Conservation (phyloP, 2,113 vertebrate genomes). For the Apaloderma vittatum region DNA sequence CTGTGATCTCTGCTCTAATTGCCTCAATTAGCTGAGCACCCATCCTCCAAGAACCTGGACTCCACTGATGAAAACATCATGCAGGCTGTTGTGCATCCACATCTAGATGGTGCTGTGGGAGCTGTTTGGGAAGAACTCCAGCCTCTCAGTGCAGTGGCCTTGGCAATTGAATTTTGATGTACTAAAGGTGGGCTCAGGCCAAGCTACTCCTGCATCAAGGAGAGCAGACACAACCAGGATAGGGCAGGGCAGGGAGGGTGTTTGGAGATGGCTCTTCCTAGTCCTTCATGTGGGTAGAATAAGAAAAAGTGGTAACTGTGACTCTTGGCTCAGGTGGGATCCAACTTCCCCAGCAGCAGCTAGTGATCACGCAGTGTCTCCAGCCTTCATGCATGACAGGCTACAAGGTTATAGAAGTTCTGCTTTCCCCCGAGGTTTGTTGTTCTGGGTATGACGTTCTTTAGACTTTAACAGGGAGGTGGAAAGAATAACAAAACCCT, state of each 20-base stretch:
- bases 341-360: neutral
- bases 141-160: neutral
- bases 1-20: neutral
- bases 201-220: neutral
- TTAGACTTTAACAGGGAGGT: neutral
- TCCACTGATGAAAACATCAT: neutral
- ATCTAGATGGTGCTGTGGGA: neutral
- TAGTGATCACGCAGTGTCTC: neutral
- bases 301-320: neutral
- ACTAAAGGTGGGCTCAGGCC: neutral
- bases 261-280: neutral
- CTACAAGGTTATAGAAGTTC: fast-evolving
- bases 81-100: neutral
- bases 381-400: neutral
- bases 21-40: neutral
- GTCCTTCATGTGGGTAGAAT: neutral
- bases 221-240: neutral
- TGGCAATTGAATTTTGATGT: neutral
- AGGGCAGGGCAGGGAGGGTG: neutral
- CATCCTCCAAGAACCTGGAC: neutral
- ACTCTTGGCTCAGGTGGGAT: neutral
- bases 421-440: neutral
- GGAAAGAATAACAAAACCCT: neutral
- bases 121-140: neutral
- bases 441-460: neutral